Percentiles rank a stretch among this genome's conserved stretches.
Conservation (phyloP, 1,140 invertebrate species). For the Temnothorax longispinosus region DNA sequence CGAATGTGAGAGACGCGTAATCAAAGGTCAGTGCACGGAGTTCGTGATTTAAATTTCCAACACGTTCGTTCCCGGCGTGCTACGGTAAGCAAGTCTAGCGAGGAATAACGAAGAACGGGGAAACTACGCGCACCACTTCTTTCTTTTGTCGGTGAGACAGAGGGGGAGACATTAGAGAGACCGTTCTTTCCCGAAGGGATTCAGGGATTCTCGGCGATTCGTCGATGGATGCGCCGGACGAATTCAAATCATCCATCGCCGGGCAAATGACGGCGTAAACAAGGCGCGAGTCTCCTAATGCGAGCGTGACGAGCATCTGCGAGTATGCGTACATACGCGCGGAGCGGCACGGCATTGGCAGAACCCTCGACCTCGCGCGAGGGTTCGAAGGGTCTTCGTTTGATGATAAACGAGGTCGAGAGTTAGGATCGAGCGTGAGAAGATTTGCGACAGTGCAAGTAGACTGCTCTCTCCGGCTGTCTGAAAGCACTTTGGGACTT, state of each 20-base stretch:
- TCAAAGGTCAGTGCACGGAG: conserved; percentile 3
- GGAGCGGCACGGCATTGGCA: conserved; percentile 15
- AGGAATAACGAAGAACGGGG: conserved; percentile 40
- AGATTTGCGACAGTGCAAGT: conserved; percentile 60
- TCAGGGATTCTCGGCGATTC: conserved; percentile 17
- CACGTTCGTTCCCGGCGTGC: conserved; percentile 22
- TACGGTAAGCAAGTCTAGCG: conserved; percentile 14
- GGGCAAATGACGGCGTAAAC: conserved; percentile 73
- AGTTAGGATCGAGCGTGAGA: conserved; percentile 50
- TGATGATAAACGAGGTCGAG: conserved; percentile 45
- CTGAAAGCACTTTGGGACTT: conserved; percentile 32
- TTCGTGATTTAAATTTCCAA: conserved; percentile 26
- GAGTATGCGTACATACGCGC: conserved; percentile 27
- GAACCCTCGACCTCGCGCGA: conserved; percentile 46
- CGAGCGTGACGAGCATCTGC: conserved; percentile 70
- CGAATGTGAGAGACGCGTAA: not conserved
- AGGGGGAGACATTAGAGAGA: conserved; percentile 45
- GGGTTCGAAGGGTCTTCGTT: conserved; percentile 53
- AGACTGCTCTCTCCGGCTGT: conserved; percentile 19
- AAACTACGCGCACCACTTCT: conserved; percentile 15
- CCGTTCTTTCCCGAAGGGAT: not conserved
- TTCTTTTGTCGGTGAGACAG: conserved; percentile 30
- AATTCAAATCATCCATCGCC: conserved; percentile 71
- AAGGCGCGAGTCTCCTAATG: conserved; percentile 66
- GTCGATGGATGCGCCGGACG: conserved; percentile 58